Conservation (phyloP, 2,113 vertebrate genomes). For the Astur gentilis region DNA sequence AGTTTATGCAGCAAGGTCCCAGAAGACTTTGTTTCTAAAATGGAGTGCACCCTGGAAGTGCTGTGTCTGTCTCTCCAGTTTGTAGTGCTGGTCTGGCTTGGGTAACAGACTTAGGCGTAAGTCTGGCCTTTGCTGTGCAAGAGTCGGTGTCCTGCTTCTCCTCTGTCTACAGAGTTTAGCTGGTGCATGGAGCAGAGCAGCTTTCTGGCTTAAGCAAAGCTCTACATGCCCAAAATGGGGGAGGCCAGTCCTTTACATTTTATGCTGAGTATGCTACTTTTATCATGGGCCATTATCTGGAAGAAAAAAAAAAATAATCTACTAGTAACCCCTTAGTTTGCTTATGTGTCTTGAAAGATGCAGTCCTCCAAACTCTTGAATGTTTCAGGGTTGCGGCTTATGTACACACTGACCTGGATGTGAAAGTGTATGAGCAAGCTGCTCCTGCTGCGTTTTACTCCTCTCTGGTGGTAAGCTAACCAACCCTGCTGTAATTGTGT, state of each 20-base stretch:
- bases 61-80: neutral
- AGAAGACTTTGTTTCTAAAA: neutral
- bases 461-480: neutral
- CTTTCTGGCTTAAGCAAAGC: neutral
- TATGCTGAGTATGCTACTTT: neutral
- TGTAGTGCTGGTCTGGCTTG: neutral
- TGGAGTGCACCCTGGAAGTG: neutral
- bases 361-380: neutral
- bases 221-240: neutral
- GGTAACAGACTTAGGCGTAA: neutral
- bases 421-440: neutral
- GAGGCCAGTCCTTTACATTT: neutral
- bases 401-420: neutral
- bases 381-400: neutral
- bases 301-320: neutral
- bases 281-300: neutral
- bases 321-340: neutral
- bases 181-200: neutral
- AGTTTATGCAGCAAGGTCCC: neutral
- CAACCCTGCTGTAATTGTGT: conserved; percentile 13
- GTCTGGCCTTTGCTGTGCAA: neutral
- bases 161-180: neutral
- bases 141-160: neutral
- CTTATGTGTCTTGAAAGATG: neutral
- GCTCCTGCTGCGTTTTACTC: neutral